These are phyloP conservation scores for Styela clava DNA, from an alignment of 23 tunicate genomes.

Conservation along the genomic window DNA sequence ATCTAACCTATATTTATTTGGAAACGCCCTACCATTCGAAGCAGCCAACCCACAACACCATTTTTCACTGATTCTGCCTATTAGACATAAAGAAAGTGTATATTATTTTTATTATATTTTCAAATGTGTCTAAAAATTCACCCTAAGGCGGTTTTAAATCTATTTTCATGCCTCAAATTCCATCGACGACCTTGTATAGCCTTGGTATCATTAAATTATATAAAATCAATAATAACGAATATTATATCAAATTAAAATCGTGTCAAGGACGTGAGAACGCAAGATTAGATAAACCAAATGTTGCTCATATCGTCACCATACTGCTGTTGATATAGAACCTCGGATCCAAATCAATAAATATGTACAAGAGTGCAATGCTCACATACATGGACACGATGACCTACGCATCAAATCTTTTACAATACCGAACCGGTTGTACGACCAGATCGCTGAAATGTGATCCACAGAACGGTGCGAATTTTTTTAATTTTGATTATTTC, in stretches of 20 bases:
- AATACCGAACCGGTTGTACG: too few relatives aligned
- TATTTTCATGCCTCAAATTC: neutral
- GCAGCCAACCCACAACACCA: neutral
- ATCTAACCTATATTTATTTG: neutral
- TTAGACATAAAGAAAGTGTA: neutral
- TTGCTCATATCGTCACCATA: neutral
- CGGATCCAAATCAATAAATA: too few relatives aligned
- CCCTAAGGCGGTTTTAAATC: neutral
- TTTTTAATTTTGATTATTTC: too few relatives aligned
- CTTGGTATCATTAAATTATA: neutral
- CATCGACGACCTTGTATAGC: neutral
- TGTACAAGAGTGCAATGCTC: too few relatives aligned
- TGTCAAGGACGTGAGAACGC: neutral
- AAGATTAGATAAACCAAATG: neutral
- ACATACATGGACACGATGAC: too few relatives aligned
- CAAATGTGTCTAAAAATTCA: neutral
- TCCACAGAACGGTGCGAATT: too few relatives aligned
- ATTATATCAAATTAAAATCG: neutral
- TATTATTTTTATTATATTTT: too few relatives aligned
- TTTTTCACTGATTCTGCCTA: neutral
- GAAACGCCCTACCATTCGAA: neutral
- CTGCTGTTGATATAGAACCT: too few relatives aligned
- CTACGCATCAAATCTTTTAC: too few relatives aligned
- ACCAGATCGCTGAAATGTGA: too few relatives aligned
- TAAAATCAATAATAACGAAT: too few relatives aligned